Percentiles rank a stretch among this genome's conserved stretches.
phyloP scores from a whole-genome alignment of 1,140 invertebrate genomes.

The Papilio dardanus region DNA sequence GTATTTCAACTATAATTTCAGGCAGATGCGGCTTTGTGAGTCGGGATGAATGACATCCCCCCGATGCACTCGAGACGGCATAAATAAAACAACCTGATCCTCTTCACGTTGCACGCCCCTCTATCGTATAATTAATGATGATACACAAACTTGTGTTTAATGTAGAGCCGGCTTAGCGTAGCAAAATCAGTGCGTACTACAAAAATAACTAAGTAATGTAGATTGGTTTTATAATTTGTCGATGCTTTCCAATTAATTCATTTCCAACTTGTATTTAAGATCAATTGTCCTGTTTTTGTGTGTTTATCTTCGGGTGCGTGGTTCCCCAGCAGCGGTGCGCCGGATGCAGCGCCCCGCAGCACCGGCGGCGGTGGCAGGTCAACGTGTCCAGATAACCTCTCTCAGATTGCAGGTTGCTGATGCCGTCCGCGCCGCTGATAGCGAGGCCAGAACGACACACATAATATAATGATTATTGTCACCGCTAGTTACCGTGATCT shows the following conservation, averaged over 20 bases:
- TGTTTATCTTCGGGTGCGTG: not conserved
- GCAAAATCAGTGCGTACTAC: too few species aligned
- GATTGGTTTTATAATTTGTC: not conserved
- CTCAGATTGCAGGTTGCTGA: not conserved
- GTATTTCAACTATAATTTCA: not conserved
- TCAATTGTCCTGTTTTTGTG: not conserved
- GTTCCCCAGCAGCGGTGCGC: not conserved
- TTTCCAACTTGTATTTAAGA: not conserved
- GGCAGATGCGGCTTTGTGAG: not conserved
- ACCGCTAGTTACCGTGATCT: too few species aligned
- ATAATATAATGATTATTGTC: not conserved
- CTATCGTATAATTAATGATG: conserved; percentile 2
- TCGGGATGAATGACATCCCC: not conserved
- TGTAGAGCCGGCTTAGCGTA: not conserved
- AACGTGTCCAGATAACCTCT: conserved; percentile 17
- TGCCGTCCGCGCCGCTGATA: not conserved
- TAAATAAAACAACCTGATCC: conserved; percentile 7
- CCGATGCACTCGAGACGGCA: conserved; percentile 21
- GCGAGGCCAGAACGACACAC: not conserved
- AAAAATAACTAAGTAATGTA: not conserved
- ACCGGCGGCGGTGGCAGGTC: not conserved
- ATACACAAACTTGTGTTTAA: not conserved
- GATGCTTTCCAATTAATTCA: not conserved
- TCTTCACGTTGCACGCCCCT: not conserved
- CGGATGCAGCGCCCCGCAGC: not conserved